Evolutionary conservation across 1,140 invertebrate genomes (phyloP).

Genomic region (Drosophila kohkoa): DNA sequence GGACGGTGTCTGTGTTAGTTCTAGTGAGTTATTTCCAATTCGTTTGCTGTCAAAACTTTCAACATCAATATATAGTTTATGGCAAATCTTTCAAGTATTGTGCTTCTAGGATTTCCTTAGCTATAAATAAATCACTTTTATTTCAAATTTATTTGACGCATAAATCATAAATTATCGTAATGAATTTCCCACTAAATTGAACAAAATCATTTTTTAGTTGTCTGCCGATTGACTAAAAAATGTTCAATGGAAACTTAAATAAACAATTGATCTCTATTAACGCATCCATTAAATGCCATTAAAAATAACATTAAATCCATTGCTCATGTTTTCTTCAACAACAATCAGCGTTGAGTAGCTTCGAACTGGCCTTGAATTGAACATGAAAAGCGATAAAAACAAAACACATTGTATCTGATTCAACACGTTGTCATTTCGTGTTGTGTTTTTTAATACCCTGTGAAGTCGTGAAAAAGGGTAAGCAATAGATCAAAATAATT

Average conservation of each 20-base stretch:
- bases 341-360: slow-evolving; percentile 21
- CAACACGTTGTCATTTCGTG: slow-evolving; percentile 1
- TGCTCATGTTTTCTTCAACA: slow-evolving; percentile 22
- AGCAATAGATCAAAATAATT: background rate
- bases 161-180: slow-evolving; percentile 26
- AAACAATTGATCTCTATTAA: slow-evolving; percentile 36
- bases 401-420: slow-evolving; percentile 9
- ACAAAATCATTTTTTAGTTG: slow-evolving; percentile 1
- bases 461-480: background rate
- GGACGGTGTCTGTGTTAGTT: background rate
- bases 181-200: background rate
- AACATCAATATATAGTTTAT: slow-evolving; percentile 40
- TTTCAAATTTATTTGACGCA: slow-evolving; percentile 41
- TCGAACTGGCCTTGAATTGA: slow-evolving; percentile 18
- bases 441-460: slow-evolving; percentile 1
- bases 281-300: slow-evolving; percentile 39
- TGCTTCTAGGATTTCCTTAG: background rate
- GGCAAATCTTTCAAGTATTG: slow-evolving; percentile 31
- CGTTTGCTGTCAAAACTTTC: slow-evolving; percentile 58
- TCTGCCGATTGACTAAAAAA: slow-evolving; percentile 12
- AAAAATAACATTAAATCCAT: slow-evolving; percentile 35
- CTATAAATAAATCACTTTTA: slow-evolving; percentile 44
- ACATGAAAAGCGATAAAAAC: slow-evolving; percentile 4
- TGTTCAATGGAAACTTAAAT: slow-evolving; percentile 4
- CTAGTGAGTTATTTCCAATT: slow-evolving; percentile 57